These are phyloP conservation scores for Lethenteron camtschaticum DNA, from an alignment of 2,113 vertebrate genomes.

Conservation along the genomic window DNA sequence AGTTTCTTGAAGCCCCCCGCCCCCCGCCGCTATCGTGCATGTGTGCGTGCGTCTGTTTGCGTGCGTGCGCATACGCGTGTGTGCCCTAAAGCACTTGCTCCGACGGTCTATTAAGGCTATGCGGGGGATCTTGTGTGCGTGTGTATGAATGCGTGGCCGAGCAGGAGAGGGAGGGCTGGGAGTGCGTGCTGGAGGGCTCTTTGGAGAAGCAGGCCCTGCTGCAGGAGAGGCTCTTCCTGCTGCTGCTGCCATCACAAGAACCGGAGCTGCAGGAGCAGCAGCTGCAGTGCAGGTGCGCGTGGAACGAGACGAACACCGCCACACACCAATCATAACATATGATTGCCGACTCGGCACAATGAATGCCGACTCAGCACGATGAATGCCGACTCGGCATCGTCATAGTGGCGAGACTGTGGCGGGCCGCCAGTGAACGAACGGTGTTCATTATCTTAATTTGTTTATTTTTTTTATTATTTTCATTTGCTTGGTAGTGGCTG, in stretches of 20 bases:
- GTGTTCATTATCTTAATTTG: too few relatives aligned
- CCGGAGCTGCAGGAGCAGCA: slow-evolving; percentile 24
- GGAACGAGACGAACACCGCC: too few relatives aligned
- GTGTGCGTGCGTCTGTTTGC: neutral
- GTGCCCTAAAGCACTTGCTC: neutral
- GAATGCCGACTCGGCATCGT: too few relatives aligned
- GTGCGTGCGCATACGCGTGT: neutral
- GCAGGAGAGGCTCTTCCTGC: slow-evolving; percentile 24
- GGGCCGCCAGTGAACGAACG: too few relatives aligned
- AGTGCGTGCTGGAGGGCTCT: neutral
- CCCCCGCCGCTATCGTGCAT: neutral
- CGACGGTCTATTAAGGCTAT: too few relatives aligned
- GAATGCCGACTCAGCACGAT: too few relatives aligned
- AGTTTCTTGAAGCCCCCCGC: too few relatives aligned
- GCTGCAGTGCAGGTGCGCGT: neutral
- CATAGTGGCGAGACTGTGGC: too few relatives aligned
- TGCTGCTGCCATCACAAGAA: slow-evolving; percentile 16
- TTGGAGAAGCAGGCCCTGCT: slow-evolving; percentile 14
- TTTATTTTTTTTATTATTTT: too few relatives aligned
- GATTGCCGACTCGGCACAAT: too few relatives aligned
- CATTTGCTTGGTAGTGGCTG: too few relatives aligned
- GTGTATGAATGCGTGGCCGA: neutral
- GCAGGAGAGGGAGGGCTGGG: slow-evolving; percentile 4
- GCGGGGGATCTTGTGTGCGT: neutral
- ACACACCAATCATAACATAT: too few relatives aligned